phyloP scores from a whole-genome alignment of 2,113 vertebrate species.

The Dinomys branickii region DNA sequence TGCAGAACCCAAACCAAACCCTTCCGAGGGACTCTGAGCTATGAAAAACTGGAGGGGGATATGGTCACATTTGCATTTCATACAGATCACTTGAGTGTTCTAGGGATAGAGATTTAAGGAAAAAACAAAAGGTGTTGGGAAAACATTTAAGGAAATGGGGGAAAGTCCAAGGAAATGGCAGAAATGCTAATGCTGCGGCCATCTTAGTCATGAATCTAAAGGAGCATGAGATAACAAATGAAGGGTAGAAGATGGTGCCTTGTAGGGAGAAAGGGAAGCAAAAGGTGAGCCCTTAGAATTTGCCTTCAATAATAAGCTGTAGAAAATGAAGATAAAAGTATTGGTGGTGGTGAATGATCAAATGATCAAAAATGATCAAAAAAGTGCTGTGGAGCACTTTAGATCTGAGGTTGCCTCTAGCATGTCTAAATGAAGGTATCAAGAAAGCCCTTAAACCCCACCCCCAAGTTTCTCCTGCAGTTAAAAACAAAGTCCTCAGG shows the following conservation, averaged over 20 bases:
- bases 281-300: not conserved
- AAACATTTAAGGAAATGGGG: not conserved
- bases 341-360: not conserved
- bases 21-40: not conserved
- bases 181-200: not conserved
- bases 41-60: not conserved
- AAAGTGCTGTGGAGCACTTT: not conserved
- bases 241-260: not conserved
- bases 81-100: not conserved
- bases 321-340: not conserved
- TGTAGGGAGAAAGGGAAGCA: not conserved
- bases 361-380: not conserved
- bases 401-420: not conserved
- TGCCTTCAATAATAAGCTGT: not conserved
- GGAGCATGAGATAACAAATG: not conserved
- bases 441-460: not conserved
- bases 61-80: not conserved
- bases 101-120: not conserved
- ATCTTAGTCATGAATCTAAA: not conserved
- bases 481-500: not conserved
- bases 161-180: not conserved
- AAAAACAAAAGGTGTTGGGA: not conserved
- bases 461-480: not conserved
- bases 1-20: not conserved
- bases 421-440: not conserved